Percentiles rank a stretch among this genome's conserved stretches.
Conservation (phyloP, 2,797 vertebrate species). For the Dendrocincla fuliginosa region DNA sequence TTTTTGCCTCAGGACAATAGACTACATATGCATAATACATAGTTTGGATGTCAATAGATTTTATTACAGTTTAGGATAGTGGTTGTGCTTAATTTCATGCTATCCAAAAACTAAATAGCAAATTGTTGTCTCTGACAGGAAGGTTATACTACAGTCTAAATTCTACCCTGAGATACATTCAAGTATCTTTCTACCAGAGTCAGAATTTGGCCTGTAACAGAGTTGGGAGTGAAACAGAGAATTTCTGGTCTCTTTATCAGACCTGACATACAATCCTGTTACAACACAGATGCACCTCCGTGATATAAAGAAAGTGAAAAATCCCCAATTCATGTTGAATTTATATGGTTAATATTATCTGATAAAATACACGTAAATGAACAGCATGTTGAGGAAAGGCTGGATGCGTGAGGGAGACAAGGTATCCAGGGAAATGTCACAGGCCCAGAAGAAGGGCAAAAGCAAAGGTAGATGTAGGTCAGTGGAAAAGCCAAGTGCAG, state of each 20-base stretch:
- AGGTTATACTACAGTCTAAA: not conserved
- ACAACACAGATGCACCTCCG: not conserved
- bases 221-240: not conserved
- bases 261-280: not conserved
- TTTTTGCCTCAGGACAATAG: constrained; percentile 45
- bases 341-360: constrained; percentile 23
- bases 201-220: not conserved
- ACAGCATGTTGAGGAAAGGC: not conserved
- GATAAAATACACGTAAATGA: constrained; percentile 18
- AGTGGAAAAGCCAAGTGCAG: not conserved
- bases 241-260: constrained; percentile 8
- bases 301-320: constrained; percentile 35
- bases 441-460: not conserved
- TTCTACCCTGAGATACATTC: not conserved
- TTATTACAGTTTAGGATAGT: constrained; percentile 51
- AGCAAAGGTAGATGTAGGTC: not conserved
- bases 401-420: not conserved
- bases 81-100: constrained; percentile 45
- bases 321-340: not conserved
- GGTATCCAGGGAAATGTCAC: not conserved
- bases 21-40: constrained; percentile 50
- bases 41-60: constrained; percentile 52
- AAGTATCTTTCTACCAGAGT: not conserved
- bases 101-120: constrained; percentile 10
- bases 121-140: constrained; percentile 19